Evolutionary conservation across 1,140 invertebrate species (phyloP), one percentile per base, ranked within the genome.

Genomic region (Whitmania pigra): DNA sequence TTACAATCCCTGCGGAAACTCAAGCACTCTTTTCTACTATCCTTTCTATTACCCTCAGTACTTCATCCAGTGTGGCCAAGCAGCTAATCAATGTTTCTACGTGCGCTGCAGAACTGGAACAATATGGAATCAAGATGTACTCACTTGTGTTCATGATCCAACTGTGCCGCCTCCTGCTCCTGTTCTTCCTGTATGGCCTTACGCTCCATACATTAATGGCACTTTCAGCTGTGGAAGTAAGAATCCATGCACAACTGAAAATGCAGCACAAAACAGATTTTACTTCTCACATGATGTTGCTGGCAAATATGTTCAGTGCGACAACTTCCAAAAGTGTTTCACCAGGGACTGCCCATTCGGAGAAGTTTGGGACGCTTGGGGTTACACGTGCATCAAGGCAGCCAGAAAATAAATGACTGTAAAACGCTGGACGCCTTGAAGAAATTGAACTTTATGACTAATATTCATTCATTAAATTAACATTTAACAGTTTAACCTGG

Each of bases 271-370:
- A 18, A 63, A 63, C 18, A 20, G 67, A 20, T 72, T 72, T 27
- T 72, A 72, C 43, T 68, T 67, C 57, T 17, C 60, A 5, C 71
- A 72, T 36, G 40, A 49, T 2, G 53, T 40, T 49, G 9, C 0
- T 20, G 25, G 36, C 13, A 67, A 67, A 57, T 72, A 22, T 49
- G 71, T 72, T 17, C 71, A 72, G 43, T 72, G 71, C 27, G 57
- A 63, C 43, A 63, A 72, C 25, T 72, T 53, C 53, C 53, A 57
- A 29, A 40, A 25, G 20, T 72, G 71, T 27, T 67, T 69, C 63
- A 63, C 49, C 22, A 68, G 25, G 29, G 25, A 25, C 20, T 72
- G 71, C 25, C 60, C 71, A 6, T 0, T 40, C 0, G 71, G 60
- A 29, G 5, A 27, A 20, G 57, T 69, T 63, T 72, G 71, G 71